Base-by-base conservation (phyloP, 1,140 invertebrate genomes). In the Pogonomyrmex barbatus region DNA sequence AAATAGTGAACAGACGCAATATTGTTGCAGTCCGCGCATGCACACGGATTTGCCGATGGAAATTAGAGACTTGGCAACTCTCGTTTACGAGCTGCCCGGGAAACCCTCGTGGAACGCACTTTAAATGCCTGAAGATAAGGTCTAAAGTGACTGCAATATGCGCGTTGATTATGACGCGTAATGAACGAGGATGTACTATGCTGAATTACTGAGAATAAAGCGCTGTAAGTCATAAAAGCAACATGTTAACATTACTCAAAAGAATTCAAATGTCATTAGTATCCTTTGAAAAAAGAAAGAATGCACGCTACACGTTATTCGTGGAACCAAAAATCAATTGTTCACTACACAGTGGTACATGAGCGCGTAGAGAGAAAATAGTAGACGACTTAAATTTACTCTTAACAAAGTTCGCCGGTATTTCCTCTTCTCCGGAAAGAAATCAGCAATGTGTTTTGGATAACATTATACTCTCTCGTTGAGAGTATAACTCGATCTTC, bases 11-110 rank as follows among this genome's bases (percentile, higher is more conserved):
- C 50, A 30, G 58, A 47, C 56, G 65, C 60, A 65, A 9, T 70
- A 86, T 86, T 82, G 75, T 89, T 60, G 60, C 60, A 62, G 36
- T n/a, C 39, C 30, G 56, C 47, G n/a, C n/a, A 71, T 52, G 42
- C 39, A 9, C 70, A 52, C 39, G 60, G 33, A 60, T 52, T 75
- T 45, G 24, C 68, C 70, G 70, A 65, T 81, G 62, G 70, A 86
- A 89, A 89, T 89, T 89, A 86, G 70, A 76, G 70, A n/a, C 62
- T 71, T 82, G 68, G 83, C 83, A 67, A 67, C 58, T 45, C 12
- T 65, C 87, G 85, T 76, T 87, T 87, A 60, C 39, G 71, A 50
- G 17, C 56, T 60, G 54, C 54, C 5, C 56, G 71, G 78, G 73
- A 67, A 85, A 78, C 30, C 47, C 54, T 73, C 39, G 10, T 39